These are phyloP conservation scores for Caenorhabditis panamensis DNA, from an alignment of 2,888 invertebrate genomes.

Conservation along the genomic window DNA sequence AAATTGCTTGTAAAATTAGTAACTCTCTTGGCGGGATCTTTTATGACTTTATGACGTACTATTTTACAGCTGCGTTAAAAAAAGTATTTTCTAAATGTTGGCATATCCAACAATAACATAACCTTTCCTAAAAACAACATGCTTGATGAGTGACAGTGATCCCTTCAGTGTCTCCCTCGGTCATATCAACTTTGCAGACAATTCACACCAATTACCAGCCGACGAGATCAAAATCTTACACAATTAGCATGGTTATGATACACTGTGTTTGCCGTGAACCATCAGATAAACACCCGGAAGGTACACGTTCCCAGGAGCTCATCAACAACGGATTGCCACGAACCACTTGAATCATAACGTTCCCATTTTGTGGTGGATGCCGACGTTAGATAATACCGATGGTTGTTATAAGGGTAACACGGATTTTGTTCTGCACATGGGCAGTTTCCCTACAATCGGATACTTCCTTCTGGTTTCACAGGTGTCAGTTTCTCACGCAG, in stretches of 20 bases:
- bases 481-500: slow-evolving; percentile 1
- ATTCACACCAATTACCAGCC: slow-evolving; percentile 27
- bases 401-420: too few species aligned
- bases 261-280: neutral
- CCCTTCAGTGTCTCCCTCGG: neutral
- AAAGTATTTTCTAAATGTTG: too few species aligned
- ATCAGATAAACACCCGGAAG: slow-evolving; percentile 31
- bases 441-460: too few species aligned
- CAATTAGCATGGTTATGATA: slow-evolving; percentile 1
- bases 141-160: neutral
- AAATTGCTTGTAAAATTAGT: too few species aligned
- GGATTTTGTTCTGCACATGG: too few species aligned
- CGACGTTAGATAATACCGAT: slow-evolving; percentile 3
- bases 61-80: too few species aligned
- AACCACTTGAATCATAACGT: slow-evolving; percentile 13
- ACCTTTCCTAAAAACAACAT: too few species aligned
- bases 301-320: slow-evolving; percentile 19
- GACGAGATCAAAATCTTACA: neutral
- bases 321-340: neutral
- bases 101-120: too few species aligned
- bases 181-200: neutral
- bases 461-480: neutral
- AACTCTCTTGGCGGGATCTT: too few species aligned
- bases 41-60: too few species aligned
- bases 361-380: slow-evolving; percentile 32